These are phyloP conservation scores for Meloe dianella DNA, from an alignment of 2,888 invertebrate species.

Conservation along the genomic window DNA sequence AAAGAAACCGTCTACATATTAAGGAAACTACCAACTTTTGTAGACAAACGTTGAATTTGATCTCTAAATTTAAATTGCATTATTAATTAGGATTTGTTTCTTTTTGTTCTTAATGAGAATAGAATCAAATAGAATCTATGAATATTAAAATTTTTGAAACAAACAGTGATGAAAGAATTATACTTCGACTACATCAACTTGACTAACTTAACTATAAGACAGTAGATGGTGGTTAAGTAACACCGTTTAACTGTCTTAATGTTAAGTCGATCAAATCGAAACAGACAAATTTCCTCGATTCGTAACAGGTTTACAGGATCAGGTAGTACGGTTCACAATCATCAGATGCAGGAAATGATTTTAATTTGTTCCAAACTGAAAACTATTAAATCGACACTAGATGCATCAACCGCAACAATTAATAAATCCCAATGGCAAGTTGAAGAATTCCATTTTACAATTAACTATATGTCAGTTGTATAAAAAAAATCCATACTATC, in stretches of 20 bases:
- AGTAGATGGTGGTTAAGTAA: no score
- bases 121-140: no score
- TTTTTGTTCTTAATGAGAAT: neutral
- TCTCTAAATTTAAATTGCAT: neutral
- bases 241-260: neutral
- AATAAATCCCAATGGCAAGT: neutral
- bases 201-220: no score
- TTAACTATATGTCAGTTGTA: neutral
- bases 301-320: conserved; percentile 34
- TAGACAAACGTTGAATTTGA: neutral
- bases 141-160: no score
- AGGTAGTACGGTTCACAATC: conserved; percentile 36
- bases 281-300: conserved; percentile 31
- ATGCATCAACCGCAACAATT: neutral
- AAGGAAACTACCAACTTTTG: neutral
- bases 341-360: conserved; percentile 37
- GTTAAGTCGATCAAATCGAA: neutral
- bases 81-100: neutral
- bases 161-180: no score
- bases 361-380: conserved; percentile 31
- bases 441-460: neutral
- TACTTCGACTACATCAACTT: no score
- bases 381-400: conserved; percentile 28
- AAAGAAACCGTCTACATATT: neutral
- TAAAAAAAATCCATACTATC: neutral